Conservation (phyloP, 2,113 vertebrate genomes). For the Gallinago undulata region DNA sequence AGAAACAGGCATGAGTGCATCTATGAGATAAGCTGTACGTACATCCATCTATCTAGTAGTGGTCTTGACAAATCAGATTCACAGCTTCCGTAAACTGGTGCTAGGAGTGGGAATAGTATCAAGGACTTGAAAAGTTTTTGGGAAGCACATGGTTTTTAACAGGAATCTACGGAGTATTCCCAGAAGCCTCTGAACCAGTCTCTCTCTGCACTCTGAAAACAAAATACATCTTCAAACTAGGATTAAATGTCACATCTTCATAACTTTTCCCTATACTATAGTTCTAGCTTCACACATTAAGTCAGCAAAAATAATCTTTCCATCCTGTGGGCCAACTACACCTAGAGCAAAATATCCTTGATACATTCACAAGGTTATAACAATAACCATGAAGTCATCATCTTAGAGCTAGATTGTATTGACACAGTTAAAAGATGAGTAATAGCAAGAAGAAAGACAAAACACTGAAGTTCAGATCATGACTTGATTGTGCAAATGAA, state of each 20-base stretch:
- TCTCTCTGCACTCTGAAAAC: neutral
- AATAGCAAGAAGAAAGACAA: neutral
- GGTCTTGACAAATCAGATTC: neutral
- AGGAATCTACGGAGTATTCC: neutral
- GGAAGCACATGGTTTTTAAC: neutral
- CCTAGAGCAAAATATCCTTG: neutral
- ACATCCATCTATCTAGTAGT: neutral
- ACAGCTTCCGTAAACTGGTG: neutral
- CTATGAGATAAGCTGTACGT: neutral
- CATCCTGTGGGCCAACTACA: neutral
- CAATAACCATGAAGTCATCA: neutral
- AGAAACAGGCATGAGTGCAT: neutral
- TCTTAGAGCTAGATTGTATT: neutral
- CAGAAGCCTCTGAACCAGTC: neutral
- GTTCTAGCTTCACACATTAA: neutral
- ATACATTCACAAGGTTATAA: neutral
- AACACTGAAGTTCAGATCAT: neutral
- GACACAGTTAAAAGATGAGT: neutral
- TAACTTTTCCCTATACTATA: neutral
- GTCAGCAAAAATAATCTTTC: neutral
- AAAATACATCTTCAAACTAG: neutral
- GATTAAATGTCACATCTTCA: neutral
- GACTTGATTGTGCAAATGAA: neutral
- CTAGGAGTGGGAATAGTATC: fast-evolving
- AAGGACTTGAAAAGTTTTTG: neutral